Percentiles rank a stretch among this genome's conserved stretches.
Conservation (phyloP, 2,888 invertebrate genomes). For the Punctoribates punctum region DNA sequence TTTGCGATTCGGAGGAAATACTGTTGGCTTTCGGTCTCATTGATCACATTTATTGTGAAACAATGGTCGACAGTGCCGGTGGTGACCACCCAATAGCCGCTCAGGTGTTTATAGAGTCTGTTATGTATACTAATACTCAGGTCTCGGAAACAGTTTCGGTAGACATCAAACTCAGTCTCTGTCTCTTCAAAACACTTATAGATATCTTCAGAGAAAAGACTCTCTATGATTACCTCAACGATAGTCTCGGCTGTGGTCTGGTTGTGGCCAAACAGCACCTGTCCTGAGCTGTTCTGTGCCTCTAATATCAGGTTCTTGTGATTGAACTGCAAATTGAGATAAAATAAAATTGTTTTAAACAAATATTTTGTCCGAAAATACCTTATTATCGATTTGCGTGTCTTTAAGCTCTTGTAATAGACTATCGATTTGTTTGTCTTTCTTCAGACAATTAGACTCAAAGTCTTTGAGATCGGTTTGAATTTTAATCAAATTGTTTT, state of each 20-base stretch:
- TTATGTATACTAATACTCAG: conserved; percentile 33
- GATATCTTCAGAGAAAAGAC: background rate
- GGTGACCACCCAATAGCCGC: conserved; percentile 11
- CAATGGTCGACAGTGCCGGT: conserved; percentile 14
- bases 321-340: too few relatives aligned
- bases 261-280: background rate
- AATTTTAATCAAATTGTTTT: background rate
- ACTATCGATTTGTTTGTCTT: too few relatives aligned
- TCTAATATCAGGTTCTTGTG: too few relatives aligned
- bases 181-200: background rate
- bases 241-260: background rate
- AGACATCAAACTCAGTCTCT: conserved; percentile 52
- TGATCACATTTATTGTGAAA: conserved; percentile 20
- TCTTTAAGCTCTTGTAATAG: too few relatives aligned
- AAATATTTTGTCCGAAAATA: too few relatives aligned
- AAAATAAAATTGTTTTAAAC: too few relatives aligned
- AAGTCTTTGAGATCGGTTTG: background rate
- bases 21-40: background rate
- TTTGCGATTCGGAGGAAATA: conserved; percentile 29
- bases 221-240: background rate
- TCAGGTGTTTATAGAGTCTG: background rate
- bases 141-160: conserved; percentile 34
- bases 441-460: background rate
- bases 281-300: background rate
- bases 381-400: too few relatives aligned